phyloP scores from a whole-genome alignment of 2,888 invertebrate species.

The Notodonta dromedarius region DNA sequence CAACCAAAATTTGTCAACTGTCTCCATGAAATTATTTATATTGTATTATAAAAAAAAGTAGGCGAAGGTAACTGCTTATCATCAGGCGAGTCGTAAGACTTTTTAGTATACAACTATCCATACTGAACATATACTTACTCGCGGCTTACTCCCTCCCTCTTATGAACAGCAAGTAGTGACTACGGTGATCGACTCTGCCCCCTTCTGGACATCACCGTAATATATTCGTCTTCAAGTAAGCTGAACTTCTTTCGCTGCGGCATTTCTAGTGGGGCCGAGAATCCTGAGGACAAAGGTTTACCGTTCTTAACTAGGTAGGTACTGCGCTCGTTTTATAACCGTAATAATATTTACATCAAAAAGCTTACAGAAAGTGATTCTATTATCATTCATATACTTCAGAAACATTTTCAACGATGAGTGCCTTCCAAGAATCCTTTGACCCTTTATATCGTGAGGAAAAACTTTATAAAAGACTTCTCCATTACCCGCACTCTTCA shows the following conservation, averaged over 20 bases:
- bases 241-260: conserved; percentile 60
- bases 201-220: conserved; percentile 74
- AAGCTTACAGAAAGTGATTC: background rate
- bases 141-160: conserved; percentile 50
- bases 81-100: too few species aligned
- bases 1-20: too few species aligned
- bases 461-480: background rate
- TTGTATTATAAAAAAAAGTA: too few species aligned
- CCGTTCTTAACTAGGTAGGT: background rate
- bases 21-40: too few species aligned
- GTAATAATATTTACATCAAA: background rate
- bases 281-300: conserved; percentile 47
- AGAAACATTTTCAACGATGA: background rate
- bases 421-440: background rate
- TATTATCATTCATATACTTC: background rate
- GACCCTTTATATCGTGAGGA: background rate
- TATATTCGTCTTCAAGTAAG: conserved; percentile 73
- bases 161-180: conserved; percentile 41
- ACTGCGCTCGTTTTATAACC: too few species aligned
- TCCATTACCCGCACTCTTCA: background rate
- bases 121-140: conserved; percentile 49
- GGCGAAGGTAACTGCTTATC: too few species aligned
- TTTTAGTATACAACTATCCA: too few species aligned
- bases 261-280: conserved; percentile 61
- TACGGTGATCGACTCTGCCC: conserved; percentile 80